These are phyloP conservation scores for Zootermopsis nevadensis DNA, from an alignment of 2,888 invertebrate species.

Conservation along the genomic window DNA sequence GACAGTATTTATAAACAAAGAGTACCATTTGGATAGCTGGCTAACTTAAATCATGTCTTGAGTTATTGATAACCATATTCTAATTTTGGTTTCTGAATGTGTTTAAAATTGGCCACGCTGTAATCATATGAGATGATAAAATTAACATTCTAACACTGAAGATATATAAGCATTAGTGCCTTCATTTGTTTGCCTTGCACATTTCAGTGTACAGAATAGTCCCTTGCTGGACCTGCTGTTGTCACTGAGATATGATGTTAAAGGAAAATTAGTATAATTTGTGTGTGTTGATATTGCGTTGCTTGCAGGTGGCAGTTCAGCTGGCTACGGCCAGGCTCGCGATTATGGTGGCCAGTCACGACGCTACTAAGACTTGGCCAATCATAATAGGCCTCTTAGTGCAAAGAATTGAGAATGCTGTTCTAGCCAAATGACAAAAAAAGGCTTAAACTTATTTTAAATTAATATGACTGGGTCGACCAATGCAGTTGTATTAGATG, in stretches of 20 bases:
- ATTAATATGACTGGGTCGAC: slow-evolving; percentile 13
- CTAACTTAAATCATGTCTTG: too few species aligned
- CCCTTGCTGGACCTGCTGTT: background rate
- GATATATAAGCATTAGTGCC: background rate
- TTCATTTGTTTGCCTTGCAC: slow-evolving; percentile 21
- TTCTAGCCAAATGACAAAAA: slow-evolving; percentile 20
- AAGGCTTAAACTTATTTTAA: background rate
- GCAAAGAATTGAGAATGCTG: slow-evolving; percentile 29
- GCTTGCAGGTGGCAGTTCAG: slow-evolving; percentile 52
- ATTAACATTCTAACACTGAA: background rate
- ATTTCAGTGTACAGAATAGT: background rate
- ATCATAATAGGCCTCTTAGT: slow-evolving; percentile 24
- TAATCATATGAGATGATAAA: background rate
- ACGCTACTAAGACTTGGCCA: slow-evolving; percentile 49
- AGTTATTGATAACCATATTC: too few species aligned
- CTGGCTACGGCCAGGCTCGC: slow-evolving; percentile 52
- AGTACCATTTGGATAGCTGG: too few species aligned
- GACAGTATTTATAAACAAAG: background rate
- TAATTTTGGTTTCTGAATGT: background rate
- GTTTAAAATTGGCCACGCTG: background rate
- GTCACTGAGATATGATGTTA: background rate
- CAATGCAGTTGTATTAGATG: slow-evolving; percentile 13
- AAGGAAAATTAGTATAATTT: slow-evolving; percentile 22
- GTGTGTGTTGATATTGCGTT: slow-evolving; percentile 50
- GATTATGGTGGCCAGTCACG: slow-evolving; percentile 52